These are phyloP conservation scores for Phortica okadai DNA, from an alignment of 2,888 invertebrate genomes.

Conservation along the genomic window DNA sequence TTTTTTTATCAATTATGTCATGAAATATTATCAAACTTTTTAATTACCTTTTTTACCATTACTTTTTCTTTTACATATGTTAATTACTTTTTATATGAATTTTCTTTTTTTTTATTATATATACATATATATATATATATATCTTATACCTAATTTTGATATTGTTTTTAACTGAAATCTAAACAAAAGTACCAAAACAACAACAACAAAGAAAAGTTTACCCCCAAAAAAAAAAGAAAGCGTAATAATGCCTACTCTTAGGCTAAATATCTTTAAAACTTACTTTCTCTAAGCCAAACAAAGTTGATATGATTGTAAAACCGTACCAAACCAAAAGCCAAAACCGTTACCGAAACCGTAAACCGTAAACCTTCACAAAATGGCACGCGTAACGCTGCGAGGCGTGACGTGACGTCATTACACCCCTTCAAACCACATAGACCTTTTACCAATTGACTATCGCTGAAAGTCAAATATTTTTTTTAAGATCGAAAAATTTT, in stretches of 20 bases:
- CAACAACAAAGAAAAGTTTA: slow-evolving; percentile 43
- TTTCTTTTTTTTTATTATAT: slow-evolving; percentile 41
- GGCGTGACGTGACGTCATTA: no score
- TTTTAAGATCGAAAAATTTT: no score
- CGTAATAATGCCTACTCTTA: no score
- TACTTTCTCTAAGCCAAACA: not conserved
- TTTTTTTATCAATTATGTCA: slow-evolving; percentile 10
- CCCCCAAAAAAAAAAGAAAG: slow-evolving; percentile 44
- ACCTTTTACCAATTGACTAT: no score
- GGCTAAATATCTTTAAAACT: no score
- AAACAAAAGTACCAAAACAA: slow-evolving; percentile 43
- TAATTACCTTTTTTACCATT: slow-evolving; percentile 41
- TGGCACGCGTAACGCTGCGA: no score
- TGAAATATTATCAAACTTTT: slow-evolving; percentile 25
- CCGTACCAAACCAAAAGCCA: not conserved
- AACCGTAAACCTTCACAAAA: not conserved
- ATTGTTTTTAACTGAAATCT: slow-evolving; percentile 66
- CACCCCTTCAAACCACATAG: no score
- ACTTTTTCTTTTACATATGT: slow-evolving; percentile 56
- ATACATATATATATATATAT: slow-evolving; percentile 39
- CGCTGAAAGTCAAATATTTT: no score
- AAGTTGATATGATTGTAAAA: slow-evolving; percentile 19
- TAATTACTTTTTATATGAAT: slow-evolving; percentile 56
- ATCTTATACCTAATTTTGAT: slow-evolving; percentile 62
- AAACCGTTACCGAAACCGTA: not conserved